phyloP scores from a whole-genome alignment of 2,797 vertebrate species.

The Sus cebifrons region DNA sequence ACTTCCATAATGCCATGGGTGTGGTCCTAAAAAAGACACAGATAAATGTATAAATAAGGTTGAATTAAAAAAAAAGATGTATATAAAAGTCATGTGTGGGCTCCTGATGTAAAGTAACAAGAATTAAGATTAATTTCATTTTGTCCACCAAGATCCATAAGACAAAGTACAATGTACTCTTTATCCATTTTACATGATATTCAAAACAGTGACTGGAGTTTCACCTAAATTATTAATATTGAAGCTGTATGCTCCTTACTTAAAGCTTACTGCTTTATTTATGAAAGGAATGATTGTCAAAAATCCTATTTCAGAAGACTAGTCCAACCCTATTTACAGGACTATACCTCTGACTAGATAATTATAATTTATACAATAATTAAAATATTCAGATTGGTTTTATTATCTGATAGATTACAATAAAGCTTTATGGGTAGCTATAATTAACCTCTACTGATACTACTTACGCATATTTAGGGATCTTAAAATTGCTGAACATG shows the following conservation, averaged over 20 bases:
- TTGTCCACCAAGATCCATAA: neutral
- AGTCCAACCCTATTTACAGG: neutral
- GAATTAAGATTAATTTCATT: constrained; percentile 5
- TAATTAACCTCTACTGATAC: constrained; percentile 88
- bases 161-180: neutral
- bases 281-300: neutral
- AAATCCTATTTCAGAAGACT: constrained; percentile 65
- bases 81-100: neutral
- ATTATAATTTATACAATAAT: constrained; percentile 81
- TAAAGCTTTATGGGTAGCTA: constrained; percentile 79
- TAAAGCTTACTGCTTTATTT: neutral
- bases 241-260: neutral
- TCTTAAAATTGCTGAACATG: constrained; percentile 82
- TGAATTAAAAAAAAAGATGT: too few relatives aligned
- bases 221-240: neutral
- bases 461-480: constrained; percentile 84
- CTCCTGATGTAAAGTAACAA: neutral
- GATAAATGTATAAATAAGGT: neutral
- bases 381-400: constrained; percentile 81
- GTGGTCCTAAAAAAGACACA: neutral
- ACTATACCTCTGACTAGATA: constrained; percentile 65
- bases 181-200: neutral
- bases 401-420: constrained; percentile 79
- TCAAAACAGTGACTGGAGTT: constrained; percentile 1
- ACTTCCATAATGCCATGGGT: too few relatives aligned